phyloP scores from a whole-genome alignment of 2,888 invertebrate species.

The Noctua fimbriata region DNA sequence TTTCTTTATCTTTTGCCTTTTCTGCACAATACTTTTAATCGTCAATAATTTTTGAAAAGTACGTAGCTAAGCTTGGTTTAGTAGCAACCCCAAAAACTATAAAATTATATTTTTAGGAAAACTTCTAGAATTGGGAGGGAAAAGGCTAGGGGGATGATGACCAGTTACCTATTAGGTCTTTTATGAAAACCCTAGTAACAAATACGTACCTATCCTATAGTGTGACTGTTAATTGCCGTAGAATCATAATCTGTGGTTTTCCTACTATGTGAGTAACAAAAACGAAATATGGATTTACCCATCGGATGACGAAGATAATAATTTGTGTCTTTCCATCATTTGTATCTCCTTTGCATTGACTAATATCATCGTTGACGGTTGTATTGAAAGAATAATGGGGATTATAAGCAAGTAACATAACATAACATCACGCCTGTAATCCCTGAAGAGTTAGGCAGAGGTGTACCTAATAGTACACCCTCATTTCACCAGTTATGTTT shows the following conservation, averaged over 20 bases:
- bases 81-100: too few species aligned
- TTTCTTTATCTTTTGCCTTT: too few species aligned
- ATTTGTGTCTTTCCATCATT: neutral
- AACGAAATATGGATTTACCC: neutral
- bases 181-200: neutral
- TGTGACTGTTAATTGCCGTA: neutral
- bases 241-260: neutral
- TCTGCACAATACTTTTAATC: too few species aligned
- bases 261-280: too few species aligned
- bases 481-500: neutral
- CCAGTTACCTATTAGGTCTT: neutral
- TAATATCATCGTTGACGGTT: neutral
- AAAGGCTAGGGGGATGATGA: too few species aligned
- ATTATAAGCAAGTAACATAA: too few species aligned
- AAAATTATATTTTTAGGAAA: too few species aligned
- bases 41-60: too few species aligned
- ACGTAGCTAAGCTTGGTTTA: too few species aligned
- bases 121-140: too few species aligned
- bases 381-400: neutral
- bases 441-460: neutral
- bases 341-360: neutral
- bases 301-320: too few species aligned
- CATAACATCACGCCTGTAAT: too few species aligned
- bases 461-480: neutral
- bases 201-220: neutral